Percentiles rank a stretch among this genome's conserved stretches.
These are phyloP conservation scores for Rotaria macrura DNA, from an alignment of 2,888 invertebrate genomes.

Conservation along the genomic window DNA sequence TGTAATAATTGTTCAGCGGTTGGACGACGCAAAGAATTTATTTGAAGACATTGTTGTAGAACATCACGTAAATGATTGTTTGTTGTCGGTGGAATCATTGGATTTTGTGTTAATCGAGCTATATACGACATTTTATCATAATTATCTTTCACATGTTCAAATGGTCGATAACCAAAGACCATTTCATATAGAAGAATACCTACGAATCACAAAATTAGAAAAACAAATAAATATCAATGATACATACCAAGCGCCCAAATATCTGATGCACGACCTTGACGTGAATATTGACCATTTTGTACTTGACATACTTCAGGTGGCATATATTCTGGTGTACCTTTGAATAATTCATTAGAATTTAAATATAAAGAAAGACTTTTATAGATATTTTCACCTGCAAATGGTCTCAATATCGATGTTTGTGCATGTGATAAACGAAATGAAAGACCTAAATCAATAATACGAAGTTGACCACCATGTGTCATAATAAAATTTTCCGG, in stretches of 20 bases:
- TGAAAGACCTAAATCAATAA: constrained; percentile 19
- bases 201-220: neutral
- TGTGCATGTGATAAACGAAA: neutral
- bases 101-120: neutral
- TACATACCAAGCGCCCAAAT: constrained; percentile 2
- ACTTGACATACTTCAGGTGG: constrained; percentile 22
- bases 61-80: neutral
- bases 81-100: neutral
- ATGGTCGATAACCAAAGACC: constrained; percentile 14
- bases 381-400: neutral
- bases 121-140: constrained; percentile 7
- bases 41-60: constrained; percentile 13
- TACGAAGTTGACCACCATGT: neutral
- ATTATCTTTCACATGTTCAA: constrained; percentile 19
- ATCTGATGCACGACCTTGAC: neutral
- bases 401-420: neutral
- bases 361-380: neutral
- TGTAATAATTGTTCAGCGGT: neutral
- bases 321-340: constrained; percentile 22
- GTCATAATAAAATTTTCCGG: constrained; percentile 20
- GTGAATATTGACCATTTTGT: constrained; percentile 1
- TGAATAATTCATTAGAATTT: neutral
- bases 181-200: constrained; percentile 5
- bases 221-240: neutral
- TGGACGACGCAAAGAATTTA: neutral